Percentiles rank a stretch among this genome's conserved stretches.
phyloP scores from a whole-genome alignment of 2,113 vertebrate species.

The Cyanoderma ruficeps region DNA sequence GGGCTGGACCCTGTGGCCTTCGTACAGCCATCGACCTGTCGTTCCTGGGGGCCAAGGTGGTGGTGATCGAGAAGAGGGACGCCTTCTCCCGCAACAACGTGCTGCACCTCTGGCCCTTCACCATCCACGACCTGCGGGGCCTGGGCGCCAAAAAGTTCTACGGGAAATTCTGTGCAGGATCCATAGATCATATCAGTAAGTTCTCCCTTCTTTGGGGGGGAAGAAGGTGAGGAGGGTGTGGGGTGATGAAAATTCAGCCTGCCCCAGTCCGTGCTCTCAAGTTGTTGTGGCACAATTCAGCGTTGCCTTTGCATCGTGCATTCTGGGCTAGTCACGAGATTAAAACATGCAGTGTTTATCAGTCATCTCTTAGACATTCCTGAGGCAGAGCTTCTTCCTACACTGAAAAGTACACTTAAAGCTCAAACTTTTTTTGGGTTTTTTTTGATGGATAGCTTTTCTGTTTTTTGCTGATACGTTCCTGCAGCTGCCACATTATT shows the following conservation, averaged over 20 bases:
- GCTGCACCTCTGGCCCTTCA: slow-evolving; percentile 96
- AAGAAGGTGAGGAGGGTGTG: background rate
- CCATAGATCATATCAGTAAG: slow-evolving; percentile 99
- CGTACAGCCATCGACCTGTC: slow-evolving; percentile 94
- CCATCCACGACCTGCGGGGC: slow-evolving; percentile 93
- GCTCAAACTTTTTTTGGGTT: background rate
- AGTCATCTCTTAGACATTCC: background rate
- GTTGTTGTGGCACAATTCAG: fast-evolving
- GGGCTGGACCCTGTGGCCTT: slow-evolving; percentile 95
- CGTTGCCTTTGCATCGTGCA: fast-evolving
- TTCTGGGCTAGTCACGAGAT: background rate
- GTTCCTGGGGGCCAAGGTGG: slow-evolving; percentile 94
- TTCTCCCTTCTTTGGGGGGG: background rate
- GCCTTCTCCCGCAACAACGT: slow-evolving; percentile 98
- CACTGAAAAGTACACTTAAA: background rate
- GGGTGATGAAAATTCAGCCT: background rate
- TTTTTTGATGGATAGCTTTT: background rate
- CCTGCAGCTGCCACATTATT: background rate
- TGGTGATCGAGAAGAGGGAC: slow-evolving; percentile 95
- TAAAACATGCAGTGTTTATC: background rate
- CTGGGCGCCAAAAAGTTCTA: slow-evolving; percentile 98
- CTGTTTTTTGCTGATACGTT: background rate
- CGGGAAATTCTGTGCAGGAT: slow-evolving; percentile 96
- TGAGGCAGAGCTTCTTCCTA: background rate
- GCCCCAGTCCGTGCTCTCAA: background rate